Base-by-base conservation (phyloP, 2,113 vertebrate species). In the Phoxinus phoxinus region DNA sequence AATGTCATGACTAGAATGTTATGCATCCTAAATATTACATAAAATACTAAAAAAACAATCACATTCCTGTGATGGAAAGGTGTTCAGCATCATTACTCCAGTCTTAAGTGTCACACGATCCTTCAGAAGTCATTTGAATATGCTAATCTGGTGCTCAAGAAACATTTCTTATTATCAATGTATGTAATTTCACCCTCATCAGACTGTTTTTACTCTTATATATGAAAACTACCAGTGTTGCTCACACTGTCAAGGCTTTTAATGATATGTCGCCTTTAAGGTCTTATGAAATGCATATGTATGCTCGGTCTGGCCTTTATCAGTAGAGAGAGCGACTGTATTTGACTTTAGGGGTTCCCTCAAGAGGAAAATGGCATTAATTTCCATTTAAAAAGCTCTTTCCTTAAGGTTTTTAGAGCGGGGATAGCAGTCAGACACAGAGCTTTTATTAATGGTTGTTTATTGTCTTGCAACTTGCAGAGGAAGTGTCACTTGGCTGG, bases 351-450 rank as follows among this genome's bases (percentile, higher is more conserved):
- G 88, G 89, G 88, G 27, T 19, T 81, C 44, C 74, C 84, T 69
- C 81, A 81, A 85, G 71, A 75, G 90, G 89, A 89, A 88, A 88
- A 90, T 85, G 88, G 90, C 90, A 90, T 90, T 93, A 83, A 94
- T 94, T 93, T 93, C 51, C 93, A 94, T 95, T 84, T 87, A 85
- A 90, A 93, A 89, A 87, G 80, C 80, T 78, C 77, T 86, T 87
- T 90, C 89, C 90, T 89, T 86, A n/a, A 51, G 80, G 59, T 48
- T 30, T 61, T 19, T 53, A 53, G 7, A 63, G n/a, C 8, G 84
- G 83, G 84, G 86, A 82, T 86, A 89, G 58, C 76, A 46, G 74
- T 41, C 78, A 48, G 85, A 83, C 86, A 84, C 85, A 90, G 88
- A 89, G 81, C 83, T 89, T 92, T 90, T 93, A 89, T 92, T 90